Evolutionary conservation across 2,888 invertebrate genomes (phyloP), one percentile per base, ranked within the genome.

Genomic region (Ophion slaviceki): DNA sequence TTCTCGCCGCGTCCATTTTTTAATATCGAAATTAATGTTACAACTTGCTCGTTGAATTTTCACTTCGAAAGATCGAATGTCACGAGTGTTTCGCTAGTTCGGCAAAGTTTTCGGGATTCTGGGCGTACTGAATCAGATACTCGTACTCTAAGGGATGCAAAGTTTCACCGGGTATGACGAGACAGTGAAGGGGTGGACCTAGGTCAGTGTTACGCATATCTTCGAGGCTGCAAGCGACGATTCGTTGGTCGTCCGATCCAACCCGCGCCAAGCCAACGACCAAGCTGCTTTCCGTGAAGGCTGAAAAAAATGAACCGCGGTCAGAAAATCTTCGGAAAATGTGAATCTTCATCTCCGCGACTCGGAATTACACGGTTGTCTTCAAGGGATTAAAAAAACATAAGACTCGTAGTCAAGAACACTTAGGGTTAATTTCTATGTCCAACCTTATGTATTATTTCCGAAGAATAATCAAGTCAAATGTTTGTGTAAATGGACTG

Each of bases 101-200:
- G n/a, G 83, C 57, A 68, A 90, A 87, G 62, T 86, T 75, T n/a
- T 68, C 82, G 62, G 82, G 70, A 28, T 90, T 84, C 5, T 84
- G 10, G n/a, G 88, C 89, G 77, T 90, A 97, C 92, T 97, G 96
- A 88, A 95, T 94, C 81, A 99, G 94, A 96, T 97, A 99, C 93
- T 99, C 99, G 79, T 95, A 93, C 95, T 99, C 99, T 57, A 99
- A 94, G 11, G 98, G 98, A 95, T 99, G 99, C 93, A 99, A 95
- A 84, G 94, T 94, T 88, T 96, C 95, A 62, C 97, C 97, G 85
- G 98, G 96, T 91, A 99, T 96, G 78, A 99, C 96, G 66, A 99
- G 95, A 66, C 98, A 99, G 94, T 99, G 99, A 66, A 99, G 95
- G 1, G 99, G 99, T 59, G 96, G 95, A 5, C 99, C 99, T 87